Conservation (phyloP, 1,140 invertebrate species). For the Lepidurus couesii region DNA sequence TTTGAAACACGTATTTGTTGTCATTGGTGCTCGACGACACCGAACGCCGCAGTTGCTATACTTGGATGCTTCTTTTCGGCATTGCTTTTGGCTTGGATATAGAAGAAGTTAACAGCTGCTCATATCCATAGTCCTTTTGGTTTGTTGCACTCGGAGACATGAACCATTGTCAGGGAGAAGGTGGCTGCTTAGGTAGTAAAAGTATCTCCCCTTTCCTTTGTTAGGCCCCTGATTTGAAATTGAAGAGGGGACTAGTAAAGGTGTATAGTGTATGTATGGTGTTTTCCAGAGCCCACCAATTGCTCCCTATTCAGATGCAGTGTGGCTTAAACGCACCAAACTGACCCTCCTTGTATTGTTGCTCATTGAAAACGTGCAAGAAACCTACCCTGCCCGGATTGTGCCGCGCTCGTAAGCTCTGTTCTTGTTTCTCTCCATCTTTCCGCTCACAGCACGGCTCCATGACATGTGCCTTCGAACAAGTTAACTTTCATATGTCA, state of each 20-base stretch:
- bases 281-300: neutral
- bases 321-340: conserved; percentile 2
- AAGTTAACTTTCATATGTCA: conserved; percentile 16
- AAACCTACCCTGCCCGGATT: neutral
- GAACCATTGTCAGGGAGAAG: neutral
- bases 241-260: neutral
- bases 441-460: conserved; percentile 4
- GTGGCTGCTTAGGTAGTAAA: neutral
- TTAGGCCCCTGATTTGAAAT: neutral
- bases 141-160: neutral
- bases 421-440: neutral
- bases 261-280: neutral
- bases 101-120: neutral
- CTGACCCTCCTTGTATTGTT: neutral
- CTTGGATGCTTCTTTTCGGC: conserved; percentile 9
- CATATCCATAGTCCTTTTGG: neutral
- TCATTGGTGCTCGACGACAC: neutral
- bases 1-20: conserved; percentile 7
- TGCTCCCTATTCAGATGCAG: conserved; percentile 9
- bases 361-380: neutral
- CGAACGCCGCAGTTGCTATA: conserved; percentile 15
- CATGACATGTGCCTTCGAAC: conserved; percentile 15
- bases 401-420: neutral
- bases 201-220: neutral
- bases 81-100: neutral